Evolutionary conservation across 2,113 vertebrate species (phyloP).

Genomic region (Pardalotus punctatus): DNA sequence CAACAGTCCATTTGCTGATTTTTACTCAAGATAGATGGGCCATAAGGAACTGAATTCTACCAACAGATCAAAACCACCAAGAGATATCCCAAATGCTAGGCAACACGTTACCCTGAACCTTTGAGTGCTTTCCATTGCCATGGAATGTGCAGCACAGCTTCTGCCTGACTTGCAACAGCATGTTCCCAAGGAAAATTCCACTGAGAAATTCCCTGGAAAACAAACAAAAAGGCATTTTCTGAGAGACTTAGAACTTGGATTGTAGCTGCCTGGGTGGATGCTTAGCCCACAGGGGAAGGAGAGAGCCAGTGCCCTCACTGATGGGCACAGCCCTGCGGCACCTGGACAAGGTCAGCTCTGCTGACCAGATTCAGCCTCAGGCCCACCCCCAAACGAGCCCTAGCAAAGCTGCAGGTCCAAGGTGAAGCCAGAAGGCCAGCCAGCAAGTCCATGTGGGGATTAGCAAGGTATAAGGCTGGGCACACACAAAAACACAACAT

Average conservation of each 20-base stretch:
- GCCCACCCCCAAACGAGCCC: background rate
- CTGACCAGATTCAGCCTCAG: accelerated
- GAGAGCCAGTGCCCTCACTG: background rate
- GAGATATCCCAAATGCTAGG: background rate
- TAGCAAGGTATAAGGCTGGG: background rate
- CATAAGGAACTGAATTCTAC: background rate
- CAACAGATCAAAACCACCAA: background rate
- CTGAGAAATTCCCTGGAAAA: background rate
- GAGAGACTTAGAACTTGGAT: background rate
- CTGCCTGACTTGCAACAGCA: background rate
- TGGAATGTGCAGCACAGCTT: background rate
- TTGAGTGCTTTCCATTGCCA: background rate
- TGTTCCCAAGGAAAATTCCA: background rate
- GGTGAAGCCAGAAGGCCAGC: accelerated
- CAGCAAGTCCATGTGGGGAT: background rate
- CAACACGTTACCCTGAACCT: background rate
- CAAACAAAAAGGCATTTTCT: background rate
- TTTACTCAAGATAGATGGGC: background rate
- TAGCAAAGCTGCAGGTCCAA: background rate
- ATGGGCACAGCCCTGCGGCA: background rate
- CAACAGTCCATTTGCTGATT: background rate
- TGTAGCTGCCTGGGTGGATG: background rate
- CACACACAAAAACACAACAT: accelerated
- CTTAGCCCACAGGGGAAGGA: background rate
- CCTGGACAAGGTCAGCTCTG: background rate